Conservation (phyloP, 2,888 invertebrate species). For the Eubasilissa splendida region DNA sequence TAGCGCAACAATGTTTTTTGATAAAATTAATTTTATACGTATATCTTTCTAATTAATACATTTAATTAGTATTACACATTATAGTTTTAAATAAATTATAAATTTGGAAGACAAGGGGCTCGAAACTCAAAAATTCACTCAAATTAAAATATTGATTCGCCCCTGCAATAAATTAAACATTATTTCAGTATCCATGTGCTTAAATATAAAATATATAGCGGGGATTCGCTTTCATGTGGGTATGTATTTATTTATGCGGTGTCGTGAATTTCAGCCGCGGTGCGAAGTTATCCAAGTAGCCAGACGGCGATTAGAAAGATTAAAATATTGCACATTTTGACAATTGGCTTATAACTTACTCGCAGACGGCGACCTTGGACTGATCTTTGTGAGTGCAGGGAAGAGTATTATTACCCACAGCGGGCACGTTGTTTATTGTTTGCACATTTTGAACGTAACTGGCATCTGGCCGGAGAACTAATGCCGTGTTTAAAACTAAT, state of each 20-base stretch:
- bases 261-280: not conserved
- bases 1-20: too few species aligned
- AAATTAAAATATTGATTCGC: too few species aligned
- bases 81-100: too few species aligned
- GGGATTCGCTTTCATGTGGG: not conserved
- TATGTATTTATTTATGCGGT: not conserved
- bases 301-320: not conserved
- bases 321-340: constrained; percentile 23
- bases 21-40: too few species aligned
- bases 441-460: not conserved
- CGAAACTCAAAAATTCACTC: too few species aligned
- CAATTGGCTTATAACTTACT: not conserved
- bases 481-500: too few species aligned
- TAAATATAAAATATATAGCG: not conserved
- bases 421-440: not conserved
- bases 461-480: too few species aligned
- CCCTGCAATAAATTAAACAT: too few species aligned
- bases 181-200: too few species aligned
- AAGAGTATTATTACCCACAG: constrained; percentile 10
- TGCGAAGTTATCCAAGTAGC: not conserved
- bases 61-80: too few species aligned
- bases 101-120: too few species aligned
- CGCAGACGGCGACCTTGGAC: constrained; percentile 12
- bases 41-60: too few species aligned
- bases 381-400: constrained; percentile 28